phyloP scores from a whole-genome alignment of 92 coral and sea anemone genomes.

The Phymanthus crucifer region DNA sequence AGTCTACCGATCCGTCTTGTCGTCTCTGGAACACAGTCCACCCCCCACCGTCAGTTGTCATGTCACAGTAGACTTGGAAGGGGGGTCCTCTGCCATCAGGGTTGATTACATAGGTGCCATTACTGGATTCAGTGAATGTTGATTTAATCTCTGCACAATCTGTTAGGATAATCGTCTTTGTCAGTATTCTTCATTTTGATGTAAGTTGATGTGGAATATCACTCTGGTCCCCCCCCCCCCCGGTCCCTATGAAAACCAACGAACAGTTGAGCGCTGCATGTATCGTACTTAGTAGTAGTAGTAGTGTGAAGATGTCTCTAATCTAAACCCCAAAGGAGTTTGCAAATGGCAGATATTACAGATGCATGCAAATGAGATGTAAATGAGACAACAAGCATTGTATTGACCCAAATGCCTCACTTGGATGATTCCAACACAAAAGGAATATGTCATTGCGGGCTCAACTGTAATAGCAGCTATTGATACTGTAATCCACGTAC shows the following conservation, averaged over 20 bases:
- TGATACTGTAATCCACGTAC: background rate
- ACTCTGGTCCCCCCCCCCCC: background rate
- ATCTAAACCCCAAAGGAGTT: background rate
- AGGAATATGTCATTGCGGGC: too few species aligned
- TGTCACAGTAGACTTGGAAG: conserved; percentile 55
- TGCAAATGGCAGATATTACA: too few species aligned
- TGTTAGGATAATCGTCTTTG: too few species aligned
- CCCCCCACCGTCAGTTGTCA: conserved; percentile 57
- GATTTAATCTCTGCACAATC: background rate
- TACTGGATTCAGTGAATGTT: background rate
- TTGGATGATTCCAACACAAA: too few species aligned
- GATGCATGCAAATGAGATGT: too few species aligned
- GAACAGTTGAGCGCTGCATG: too few species aligned
- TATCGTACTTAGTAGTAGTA: background rate
- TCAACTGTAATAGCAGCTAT: too few species aligned
- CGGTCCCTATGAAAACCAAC: too few species aligned
- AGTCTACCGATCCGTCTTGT: conserved; percentile 27
- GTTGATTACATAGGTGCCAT: background rate
- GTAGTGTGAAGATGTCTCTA: background rate
- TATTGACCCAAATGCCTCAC: too few species aligned
- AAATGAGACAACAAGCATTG: too few species aligned
- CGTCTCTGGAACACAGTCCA: conserved; percentile 45
- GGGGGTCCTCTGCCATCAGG: too few species aligned
- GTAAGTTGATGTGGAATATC: background rate
- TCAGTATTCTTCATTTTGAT: background rate